These are phyloP conservation scores for Chloroceryle amazona DNA, from an alignment of 2,797 vertebrate species.

Conservation along the genomic window DNA sequence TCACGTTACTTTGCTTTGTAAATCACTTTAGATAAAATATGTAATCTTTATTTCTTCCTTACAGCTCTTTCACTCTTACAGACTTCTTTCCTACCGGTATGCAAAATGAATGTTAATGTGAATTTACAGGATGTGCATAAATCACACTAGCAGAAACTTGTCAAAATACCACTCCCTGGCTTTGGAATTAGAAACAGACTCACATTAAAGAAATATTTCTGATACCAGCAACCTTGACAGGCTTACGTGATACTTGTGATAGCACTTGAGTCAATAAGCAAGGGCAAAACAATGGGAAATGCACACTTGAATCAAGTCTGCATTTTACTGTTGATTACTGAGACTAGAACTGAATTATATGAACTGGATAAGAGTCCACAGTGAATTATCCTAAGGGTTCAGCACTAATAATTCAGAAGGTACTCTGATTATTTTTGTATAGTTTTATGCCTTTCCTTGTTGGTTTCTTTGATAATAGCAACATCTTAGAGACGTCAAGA, in stretches of 20 bases:
- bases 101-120: neutral
- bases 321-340: neutral
- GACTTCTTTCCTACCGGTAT: neutral
- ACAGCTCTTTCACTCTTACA: neutral
- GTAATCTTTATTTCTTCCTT: neutral
- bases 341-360: neutral
- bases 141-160: neutral
- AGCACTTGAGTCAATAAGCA: neutral
- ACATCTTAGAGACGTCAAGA: neutral
- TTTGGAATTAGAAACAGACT: neutral
- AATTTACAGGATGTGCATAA: neutral
- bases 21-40: neutral
- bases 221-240: neutral
- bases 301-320: neutral
- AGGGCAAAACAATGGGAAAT: neutral
- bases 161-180: neutral
- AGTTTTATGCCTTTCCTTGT: neutral
- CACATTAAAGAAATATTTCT: neutral
- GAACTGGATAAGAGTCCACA: neutral
- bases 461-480: neutral
- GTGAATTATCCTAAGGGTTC: neutral
- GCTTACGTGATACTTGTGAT: neutral
- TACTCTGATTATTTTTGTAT: neutral
- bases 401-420: neutral
- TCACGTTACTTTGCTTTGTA: neutral